Conservation (phyloP, 2,888 invertebrate species). For the Teinopalpus imperialis region DNA sequence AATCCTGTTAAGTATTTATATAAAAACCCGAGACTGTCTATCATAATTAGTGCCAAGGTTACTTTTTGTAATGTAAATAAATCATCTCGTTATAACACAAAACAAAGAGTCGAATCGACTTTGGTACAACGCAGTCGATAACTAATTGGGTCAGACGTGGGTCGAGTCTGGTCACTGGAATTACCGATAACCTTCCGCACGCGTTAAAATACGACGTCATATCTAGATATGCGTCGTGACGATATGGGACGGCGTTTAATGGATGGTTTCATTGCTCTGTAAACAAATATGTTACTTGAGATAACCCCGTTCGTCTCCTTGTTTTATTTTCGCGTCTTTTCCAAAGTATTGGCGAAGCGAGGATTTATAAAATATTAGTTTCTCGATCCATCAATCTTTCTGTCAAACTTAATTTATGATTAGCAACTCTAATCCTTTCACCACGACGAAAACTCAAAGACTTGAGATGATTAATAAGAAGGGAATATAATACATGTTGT, state of each 20-base stretch:
- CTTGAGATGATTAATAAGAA: no score
- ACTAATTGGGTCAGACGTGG: conserved; percentile 70
- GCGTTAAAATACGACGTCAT: conserved; percentile 46
- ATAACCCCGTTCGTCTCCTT: conserved; percentile 1
- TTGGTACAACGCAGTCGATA: conserved; percentile 51
- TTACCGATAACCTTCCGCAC: conserved; percentile 64
- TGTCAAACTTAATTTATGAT: no score
- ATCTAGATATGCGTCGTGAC: conserved; percentile 37
- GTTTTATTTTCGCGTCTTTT: not conserved
- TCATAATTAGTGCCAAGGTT: conserved; percentile 43
- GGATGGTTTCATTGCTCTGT: conserved; percentile 3
- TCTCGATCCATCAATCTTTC: no score
- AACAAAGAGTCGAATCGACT: conserved; percentile 39
- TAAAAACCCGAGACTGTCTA: conserved; percentile 1
- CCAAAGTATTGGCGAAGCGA: not conserved
- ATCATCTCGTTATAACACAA: conserved; percentile 42
- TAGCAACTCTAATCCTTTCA: no score
- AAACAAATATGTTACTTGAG: conserved; percentile 2
- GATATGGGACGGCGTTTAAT: conserved; percentile 15
- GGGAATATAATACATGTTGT: no score
- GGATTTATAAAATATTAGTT: no score
- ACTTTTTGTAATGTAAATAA: conserved; percentile 36
- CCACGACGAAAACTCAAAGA: no score
- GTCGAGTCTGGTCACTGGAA: conserved; percentile 64
- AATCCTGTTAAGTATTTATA: not conserved